These are phyloP conservation scores for Saccostrea echinata DNA, from an alignment of 1,140 invertebrate genomes.

Conservation along the genomic window DNA sequence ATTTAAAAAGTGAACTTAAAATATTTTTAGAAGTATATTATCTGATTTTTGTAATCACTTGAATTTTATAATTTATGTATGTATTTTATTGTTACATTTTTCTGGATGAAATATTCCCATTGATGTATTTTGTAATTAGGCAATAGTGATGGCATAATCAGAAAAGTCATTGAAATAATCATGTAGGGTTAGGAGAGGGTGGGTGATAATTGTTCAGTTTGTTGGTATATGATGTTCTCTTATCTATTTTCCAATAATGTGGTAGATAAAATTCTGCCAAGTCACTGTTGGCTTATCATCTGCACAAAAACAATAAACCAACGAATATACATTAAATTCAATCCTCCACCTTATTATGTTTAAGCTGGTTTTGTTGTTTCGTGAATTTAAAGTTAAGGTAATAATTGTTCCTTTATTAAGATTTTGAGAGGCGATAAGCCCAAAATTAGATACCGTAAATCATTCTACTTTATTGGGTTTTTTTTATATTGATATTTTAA, in stretches of 20 bases:
- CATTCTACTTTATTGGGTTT: not conserved
- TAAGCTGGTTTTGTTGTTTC: not conserved
- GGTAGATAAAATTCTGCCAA: constrained; percentile 21
- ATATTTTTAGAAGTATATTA: no score
- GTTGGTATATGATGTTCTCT: not conserved
- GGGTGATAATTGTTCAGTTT: not conserved
- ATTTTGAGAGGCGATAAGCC: not conserved
- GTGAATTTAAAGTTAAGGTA: not conserved
- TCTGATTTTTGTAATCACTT: no score
- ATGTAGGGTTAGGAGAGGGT: not conserved
- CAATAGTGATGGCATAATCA: no score
- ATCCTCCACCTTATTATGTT: not conserved
- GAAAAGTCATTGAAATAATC: no score
- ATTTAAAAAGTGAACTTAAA: no score
- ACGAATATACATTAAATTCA: not conserved
- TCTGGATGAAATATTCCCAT: no score
- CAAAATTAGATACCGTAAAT: not conserved
- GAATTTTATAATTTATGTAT: no score
- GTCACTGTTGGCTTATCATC: not conserved
- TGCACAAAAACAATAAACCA: constrained; percentile 16
- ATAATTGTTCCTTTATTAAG: not conserved
- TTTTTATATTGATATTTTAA: not conserved
- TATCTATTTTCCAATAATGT: constrained; percentile 26
- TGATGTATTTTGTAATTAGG: no score
- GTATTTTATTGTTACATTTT: no score